Conservation (phyloP, 2,888 invertebrate species). For the Pheosia gnoma region DNA sequence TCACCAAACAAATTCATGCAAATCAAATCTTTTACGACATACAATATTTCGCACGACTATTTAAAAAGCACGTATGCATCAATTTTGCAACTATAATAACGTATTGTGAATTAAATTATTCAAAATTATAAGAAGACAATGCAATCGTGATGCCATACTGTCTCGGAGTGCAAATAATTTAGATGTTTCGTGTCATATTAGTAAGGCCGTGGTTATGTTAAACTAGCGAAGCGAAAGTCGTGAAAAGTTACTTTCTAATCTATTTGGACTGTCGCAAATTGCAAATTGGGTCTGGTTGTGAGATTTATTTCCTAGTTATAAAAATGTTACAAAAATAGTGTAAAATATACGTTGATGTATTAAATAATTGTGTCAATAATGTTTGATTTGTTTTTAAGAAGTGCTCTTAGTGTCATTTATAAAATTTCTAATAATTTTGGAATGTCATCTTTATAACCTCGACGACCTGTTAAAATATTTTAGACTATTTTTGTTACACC, state of each 20-base stretch:
- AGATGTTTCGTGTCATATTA: slow-evolving; percentile 23
- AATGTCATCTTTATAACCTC: too few species aligned
- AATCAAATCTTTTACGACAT: background rate
- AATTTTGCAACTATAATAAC: slow-evolving; percentile 22
- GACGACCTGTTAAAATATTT: too few species aligned
- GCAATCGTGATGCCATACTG: slow-evolving; percentile 27
- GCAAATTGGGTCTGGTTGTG: too few species aligned
- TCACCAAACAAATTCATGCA: background rate
- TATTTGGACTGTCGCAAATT: too few species aligned
- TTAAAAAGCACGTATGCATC: slow-evolving; percentile 15
- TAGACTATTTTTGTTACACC: too few species aligned
- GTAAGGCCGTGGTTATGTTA: background rate
- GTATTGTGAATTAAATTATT: slow-evolving; percentile 26
- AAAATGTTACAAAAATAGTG: too few species aligned
- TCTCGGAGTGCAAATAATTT: slow-evolving; percentile 19
- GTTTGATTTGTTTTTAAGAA: too few species aligned
- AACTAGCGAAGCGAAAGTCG: background rate
- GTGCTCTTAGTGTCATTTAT: too few species aligned
- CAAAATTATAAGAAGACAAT: slow-evolving; percentile 20
- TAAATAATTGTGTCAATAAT: too few species aligned
- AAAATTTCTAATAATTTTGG: too few species aligned
- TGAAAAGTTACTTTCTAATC: background rate
- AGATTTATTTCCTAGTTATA: too few species aligned
- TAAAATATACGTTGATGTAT: too few species aligned
- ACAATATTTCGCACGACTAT: slow-evolving; percentile 12